Evolutionary conservation across 2,888 invertebrate species (phyloP).

Genomic region (Coleophora deauratella): DNA sequence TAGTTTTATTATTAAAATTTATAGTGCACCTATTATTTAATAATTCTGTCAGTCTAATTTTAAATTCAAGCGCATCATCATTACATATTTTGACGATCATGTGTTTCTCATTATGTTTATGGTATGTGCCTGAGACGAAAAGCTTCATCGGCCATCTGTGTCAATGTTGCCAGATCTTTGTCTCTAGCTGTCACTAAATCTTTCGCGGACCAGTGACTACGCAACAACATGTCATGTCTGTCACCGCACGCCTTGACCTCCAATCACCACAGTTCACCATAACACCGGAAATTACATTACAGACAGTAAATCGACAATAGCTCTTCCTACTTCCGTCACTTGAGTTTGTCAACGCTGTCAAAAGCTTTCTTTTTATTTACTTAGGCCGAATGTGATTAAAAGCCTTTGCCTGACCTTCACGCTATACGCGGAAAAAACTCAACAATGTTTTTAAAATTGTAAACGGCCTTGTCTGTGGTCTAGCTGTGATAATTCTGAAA

Average conservation of each 20-base stretch:
- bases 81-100: no score
- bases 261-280: conserved; percentile 22
- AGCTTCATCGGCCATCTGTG: conserved; percentile 1
- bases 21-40: no score
- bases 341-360: conserved; percentile 39
- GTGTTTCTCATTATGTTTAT: no score
- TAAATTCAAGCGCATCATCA: no score
- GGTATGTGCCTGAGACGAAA: conserved; percentile 1
- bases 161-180: conserved; percentile 7
- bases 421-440: conserved; percentile 20
- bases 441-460: conserved; percentile 13
- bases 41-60: no score
- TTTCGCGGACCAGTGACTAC: conserved; percentile 15
- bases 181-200: conserved; percentile 18
- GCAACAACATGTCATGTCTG: conserved; percentile 25
- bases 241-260: conserved; percentile 53
- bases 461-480: conserved; percentile 17
- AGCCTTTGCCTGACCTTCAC: conserved; percentile 20
- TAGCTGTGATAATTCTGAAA: conserved; percentile 8
- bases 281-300: conserved; percentile 37
- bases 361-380: conserved; percentile 46
- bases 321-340: conserved; percentile 54
- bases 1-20: no score
- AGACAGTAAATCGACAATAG: conserved; percentile 25
- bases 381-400: neutral